Conservation (phyloP, 2,888 invertebrate species). For the Tholera decimalis region DNA sequence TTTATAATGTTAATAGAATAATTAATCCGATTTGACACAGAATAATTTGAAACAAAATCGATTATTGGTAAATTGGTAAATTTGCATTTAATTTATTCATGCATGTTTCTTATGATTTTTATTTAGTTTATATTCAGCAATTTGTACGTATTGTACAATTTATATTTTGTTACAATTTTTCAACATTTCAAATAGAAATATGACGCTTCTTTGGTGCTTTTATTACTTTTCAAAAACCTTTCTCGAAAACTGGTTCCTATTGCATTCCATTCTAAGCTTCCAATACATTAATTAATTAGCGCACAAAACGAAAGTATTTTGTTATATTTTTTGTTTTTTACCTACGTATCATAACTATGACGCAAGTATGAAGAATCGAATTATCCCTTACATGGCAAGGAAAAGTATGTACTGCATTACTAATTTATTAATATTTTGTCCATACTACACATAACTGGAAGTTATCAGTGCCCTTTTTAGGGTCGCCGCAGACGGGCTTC, state of each 20-base stretch:
- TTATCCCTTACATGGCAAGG: too few species aligned
- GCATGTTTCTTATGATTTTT: conserved; percentile 11
- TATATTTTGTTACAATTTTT: conserved; percentile 26
- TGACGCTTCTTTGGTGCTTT: not conserved
- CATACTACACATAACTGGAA: too few species aligned
- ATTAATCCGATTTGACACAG: conserved; percentile 7
- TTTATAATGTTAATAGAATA: conserved; percentile 32
- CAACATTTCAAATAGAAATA: conserved; percentile 14
- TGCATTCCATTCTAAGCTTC: not conserved
- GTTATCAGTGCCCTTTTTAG: too few species aligned
- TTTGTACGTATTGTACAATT: too few species aligned
- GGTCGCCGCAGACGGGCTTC: too few species aligned
- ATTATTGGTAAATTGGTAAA: not conserved
- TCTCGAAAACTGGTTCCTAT: not conserved
- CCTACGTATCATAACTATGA: too few species aligned
- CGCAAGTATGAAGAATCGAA: too few species aligned
- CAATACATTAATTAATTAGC: not conserved
- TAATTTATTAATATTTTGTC: too few species aligned
- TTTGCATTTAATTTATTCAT: conserved; percentile 15
- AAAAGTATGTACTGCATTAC: too few species aligned
- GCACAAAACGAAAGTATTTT: too few species aligned
- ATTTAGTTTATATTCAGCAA: conserved; percentile 10
- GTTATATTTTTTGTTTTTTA: not conserved
- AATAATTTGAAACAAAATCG: not conserved
- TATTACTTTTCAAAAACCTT: not conserved